Percentiles rank a stretch among this genome's conserved stretches.
phyloP scores from a whole-genome alignment of 92 coral and sea anemone species.

The Siderastrea radians region DNA sequence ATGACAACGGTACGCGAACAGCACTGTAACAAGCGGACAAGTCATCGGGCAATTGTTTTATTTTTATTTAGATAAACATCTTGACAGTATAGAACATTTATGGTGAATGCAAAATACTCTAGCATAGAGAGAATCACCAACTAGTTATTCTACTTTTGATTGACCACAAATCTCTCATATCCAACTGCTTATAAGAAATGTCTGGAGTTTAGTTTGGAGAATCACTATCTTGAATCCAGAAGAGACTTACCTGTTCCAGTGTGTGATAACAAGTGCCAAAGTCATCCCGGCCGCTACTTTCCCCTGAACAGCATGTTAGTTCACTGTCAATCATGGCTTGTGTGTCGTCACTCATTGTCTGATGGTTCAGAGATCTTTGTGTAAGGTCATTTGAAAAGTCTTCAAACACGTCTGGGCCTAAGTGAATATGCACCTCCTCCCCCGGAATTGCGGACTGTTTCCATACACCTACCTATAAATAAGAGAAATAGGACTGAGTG shows the following conservation, averaged over 20 bases:
- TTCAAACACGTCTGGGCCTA: constrained; percentile 11
- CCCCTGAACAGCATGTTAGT: not conserved
- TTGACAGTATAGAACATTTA: too few species aligned
- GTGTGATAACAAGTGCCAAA: constrained; percentile 20
- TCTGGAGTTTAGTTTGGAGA: too few species aligned
- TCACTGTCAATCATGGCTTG: constrained; percentile 1
- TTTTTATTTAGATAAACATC: too few species aligned
- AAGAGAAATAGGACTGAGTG: not conserved
- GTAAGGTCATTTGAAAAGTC: not conserved
- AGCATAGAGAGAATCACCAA: too few species aligned
- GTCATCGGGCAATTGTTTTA: too few species aligned
- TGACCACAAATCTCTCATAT: too few species aligned
- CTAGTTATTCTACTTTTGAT: too few species aligned
- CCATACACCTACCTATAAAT: constrained; percentile 20
- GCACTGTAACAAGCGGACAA: too few species aligned
- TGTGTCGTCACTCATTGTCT: not conserved
- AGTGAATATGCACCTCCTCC: constrained; percentile 7
- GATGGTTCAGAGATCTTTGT: not conserved
- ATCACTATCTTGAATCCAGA: not conserved
- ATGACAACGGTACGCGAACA: too few species aligned
- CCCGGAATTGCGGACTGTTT: not conserved
- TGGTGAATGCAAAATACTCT: too few species aligned
- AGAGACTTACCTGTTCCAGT: constrained; percentile 1
- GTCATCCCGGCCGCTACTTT: not conserved
- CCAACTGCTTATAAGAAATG: too few species aligned